Percentiles rank a stretch among this genome's conserved stretches.
Evolutionary conservation across 2,797 vertebrate genomes (phyloP).

Genomic region (Silurus aristotelis): DNA sequence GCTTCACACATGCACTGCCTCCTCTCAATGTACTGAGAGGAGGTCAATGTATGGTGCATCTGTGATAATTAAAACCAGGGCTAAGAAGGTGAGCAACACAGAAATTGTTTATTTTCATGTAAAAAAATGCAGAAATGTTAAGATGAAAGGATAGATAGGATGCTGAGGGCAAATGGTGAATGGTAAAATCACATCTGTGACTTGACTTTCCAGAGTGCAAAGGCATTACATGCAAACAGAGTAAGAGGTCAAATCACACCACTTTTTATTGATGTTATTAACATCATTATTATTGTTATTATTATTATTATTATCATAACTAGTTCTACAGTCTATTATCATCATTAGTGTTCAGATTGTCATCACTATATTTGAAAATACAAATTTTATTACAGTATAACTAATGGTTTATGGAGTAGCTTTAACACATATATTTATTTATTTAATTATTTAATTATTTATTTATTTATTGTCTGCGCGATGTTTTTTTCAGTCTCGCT

Average conservation of each 20-base stretch:
- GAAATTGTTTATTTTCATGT: conserved; percentile 26
- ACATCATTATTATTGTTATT: conserved; percentile 59
- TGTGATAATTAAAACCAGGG: conserved; percentile 41
- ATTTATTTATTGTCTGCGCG: conserved; percentile 45
- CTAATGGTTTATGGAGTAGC: conserved; percentile 66
- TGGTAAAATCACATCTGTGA: conserved; percentile 44
- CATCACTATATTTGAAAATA: conserved; percentile 55
- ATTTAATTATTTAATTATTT: conserved; percentile 52
- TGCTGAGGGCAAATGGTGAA: background rate
- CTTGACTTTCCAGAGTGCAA: conserved; percentile 56
- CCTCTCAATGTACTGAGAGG: conserved; percentile 53
- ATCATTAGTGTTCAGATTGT: conserved; percentile 53
- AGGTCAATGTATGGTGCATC: conserved; percentile 43
- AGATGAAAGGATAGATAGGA: conserved; percentile 1
- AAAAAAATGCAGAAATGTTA: conserved; percentile 7
- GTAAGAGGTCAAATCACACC: conserved; percentile 63
- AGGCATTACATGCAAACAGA: conserved; percentile 59
- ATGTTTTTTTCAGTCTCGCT: conserved; percentile 39
- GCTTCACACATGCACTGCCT: conserved; percentile 55
- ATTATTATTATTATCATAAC: conserved; percentile 54
- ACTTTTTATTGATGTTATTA: conserved; percentile 65
- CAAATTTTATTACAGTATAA: conserved; percentile 62
- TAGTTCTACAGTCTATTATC: conserved; percentile 53
- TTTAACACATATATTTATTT: conserved; percentile 64
- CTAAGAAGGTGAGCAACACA: conserved; percentile 43